Percentiles rank a stretch among this genome's conserved stretches.
Evolutionary conservation across 2,113 vertebrate genomes (phyloP).

Genomic region (Sebastes fasciatus): DNA sequence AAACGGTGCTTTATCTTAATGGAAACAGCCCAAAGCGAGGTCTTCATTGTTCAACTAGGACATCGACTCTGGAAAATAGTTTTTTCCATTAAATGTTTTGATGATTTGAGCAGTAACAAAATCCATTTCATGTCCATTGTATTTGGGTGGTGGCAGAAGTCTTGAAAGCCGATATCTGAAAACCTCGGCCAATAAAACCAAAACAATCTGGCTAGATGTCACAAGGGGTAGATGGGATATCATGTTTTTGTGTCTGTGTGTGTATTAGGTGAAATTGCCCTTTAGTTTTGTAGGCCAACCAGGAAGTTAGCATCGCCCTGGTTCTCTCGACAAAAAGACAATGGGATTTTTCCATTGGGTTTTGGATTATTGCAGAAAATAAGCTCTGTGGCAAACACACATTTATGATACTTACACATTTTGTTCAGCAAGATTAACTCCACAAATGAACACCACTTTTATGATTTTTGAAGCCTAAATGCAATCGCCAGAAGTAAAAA

Average conservation of each 20-base stretch:
- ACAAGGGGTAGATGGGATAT: not conserved
- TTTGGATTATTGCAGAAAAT: no score
- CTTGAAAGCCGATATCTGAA: not conserved
- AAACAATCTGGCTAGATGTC: not conserved
- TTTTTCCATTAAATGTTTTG: not conserved
- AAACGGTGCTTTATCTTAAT: not conserved
- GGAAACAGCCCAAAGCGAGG: not conserved
- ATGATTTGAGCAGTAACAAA: not conserved
- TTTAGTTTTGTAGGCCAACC: not conserved
- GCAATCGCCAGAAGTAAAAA: no score
- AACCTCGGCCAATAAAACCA: not conserved
- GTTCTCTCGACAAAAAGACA: no score
- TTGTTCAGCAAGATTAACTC: no score
- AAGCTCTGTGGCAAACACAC: no score
- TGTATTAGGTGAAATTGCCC: conserved; percentile 1
- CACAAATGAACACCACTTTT: no score
- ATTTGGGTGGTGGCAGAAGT: not conserved
- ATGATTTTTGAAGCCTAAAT: no score
- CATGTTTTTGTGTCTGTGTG: not conserved
- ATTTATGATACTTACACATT: no score
- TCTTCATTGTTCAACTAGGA: not conserved
- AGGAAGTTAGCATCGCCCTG: no score
- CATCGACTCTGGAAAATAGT: not conserved
- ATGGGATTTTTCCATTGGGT: no score
- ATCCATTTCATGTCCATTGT: not conserved